phyloP scores from a whole-genome alignment of 2,888 invertebrate genomes.

The Drosophila neoperkinsi region DNA sequence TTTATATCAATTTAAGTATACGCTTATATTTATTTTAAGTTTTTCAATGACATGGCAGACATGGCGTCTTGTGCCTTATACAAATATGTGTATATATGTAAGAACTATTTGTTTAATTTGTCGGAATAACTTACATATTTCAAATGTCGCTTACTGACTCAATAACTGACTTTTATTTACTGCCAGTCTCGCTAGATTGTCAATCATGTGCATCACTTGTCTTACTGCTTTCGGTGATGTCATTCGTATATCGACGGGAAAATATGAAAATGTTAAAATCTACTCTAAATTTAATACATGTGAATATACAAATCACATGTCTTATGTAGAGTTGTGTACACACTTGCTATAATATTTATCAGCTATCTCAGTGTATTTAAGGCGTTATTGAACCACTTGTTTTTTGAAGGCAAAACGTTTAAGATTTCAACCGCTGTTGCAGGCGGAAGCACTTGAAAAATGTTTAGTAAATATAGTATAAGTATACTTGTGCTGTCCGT shows the following conservation, averaged over 20 bases:
- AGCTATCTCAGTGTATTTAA: conserved; percentile 40
- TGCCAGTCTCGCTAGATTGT: conserved; percentile 56
- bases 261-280: conserved; percentile 22
- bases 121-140: conserved; percentile 58
- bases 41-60: conserved; percentile 10
- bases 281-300: background rate
- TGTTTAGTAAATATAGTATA: no score
- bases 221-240: conserved; percentile 41
- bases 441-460: conserved; percentile 18
- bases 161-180: conserved; percentile 32
- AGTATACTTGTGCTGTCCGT: no score
- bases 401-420: conserved; percentile 18
- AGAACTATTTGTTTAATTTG: conserved; percentile 57
- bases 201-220: conserved; percentile 76
- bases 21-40: conserved; percentile 5
- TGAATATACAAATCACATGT: conserved; percentile 4
- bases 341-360: conserved; percentile 33
- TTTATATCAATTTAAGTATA: conserved; percentile 50
- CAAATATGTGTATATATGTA: conserved; percentile 10
- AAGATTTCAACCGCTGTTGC: conserved; percentile 17
- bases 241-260: conserved; percentile 33
- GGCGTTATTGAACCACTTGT: conserved; percentile 51
- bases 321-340: background rate
- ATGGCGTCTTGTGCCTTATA: background rate
- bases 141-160: conserved; percentile 50